Conservation (phyloP, 2,797 vertebrate genomes). For the Lindbergichthys nudifrons region DNA sequence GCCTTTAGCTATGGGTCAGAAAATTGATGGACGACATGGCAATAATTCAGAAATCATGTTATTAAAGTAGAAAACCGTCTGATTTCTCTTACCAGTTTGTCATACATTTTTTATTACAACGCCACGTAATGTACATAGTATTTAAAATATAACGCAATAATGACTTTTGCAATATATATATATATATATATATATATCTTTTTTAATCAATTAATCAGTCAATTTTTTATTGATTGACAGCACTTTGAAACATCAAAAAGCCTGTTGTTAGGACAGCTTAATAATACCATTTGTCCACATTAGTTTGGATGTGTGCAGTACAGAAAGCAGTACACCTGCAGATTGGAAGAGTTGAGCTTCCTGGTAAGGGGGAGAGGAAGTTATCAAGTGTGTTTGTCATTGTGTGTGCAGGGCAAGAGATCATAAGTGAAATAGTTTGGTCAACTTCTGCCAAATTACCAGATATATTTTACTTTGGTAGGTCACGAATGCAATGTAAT, state of each 20-base stretch:
- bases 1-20: too few species aligned
- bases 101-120: too few species aligned
- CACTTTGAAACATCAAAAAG: background rate
- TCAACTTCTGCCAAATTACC: slow-evolving; percentile 25
- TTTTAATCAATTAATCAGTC: too few species aligned
- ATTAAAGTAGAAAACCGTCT: too few species aligned
- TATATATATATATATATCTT: too few species aligned
- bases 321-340: background rate
- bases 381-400: slow-evolving; percentile 4
- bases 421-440: background rate
- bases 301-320: background rate
- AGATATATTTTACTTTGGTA: slow-evolving; percentile 31
- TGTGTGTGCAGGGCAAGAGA: background rate
- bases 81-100: too few species aligned
- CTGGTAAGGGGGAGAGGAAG: slow-evolving; percentile 50
- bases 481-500: slow-evolving; percentile 11
- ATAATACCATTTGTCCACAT: background rate
- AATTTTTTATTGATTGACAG: too few species aligned
- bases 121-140: too few species aligned
- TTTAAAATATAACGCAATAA: too few species aligned
- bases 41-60: too few species aligned
- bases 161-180: too few species aligned
- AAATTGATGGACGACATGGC: too few species aligned
- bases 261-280: background rate
- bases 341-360: background rate